These are phyloP conservation scores for Tanypteryx hageni DNA, from an alignment of 2,888 invertebrate genomes.

Conservation along the genomic window DNA sequence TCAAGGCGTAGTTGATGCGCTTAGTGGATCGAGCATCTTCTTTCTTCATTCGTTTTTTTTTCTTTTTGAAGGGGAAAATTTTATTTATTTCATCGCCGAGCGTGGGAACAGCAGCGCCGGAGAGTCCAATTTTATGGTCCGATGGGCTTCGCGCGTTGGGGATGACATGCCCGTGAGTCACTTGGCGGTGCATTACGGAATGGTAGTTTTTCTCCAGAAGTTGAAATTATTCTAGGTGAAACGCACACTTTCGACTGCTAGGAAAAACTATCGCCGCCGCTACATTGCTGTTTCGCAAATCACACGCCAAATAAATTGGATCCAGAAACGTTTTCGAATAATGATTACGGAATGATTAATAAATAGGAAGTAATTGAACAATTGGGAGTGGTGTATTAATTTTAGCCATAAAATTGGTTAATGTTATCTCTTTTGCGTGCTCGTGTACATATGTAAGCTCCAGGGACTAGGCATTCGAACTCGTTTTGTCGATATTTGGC, in stretches of 20 bases:
- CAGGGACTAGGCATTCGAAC: too few relatives aligned
- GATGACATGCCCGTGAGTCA: slow-evolving; percentile 38
- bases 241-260: not conserved
- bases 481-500: too few relatives aligned
- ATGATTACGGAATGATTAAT: not conserved
- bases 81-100: not conserved
- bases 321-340: not conserved
- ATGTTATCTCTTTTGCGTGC: too few relatives aligned
- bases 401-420: too few relatives aligned
- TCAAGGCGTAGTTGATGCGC: not conserved
- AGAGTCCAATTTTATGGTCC: slow-evolving; percentile 41
- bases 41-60: not conserved
- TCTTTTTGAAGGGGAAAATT: not conserved
- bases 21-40: slow-evolving; percentile 9
- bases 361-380: not conserved
- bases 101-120: not conserved
- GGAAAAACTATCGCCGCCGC: not conserved
- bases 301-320: slow-evolving; percentile 20
- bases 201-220: not conserved
- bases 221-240: slow-evolving; percentile 38
- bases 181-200: slow-evolving; percentile 40
- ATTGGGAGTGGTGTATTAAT: too few relatives aligned
- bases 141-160: slow-evolving; percentile 32
- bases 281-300: slow-evolving; percentile 20
- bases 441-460: too few relatives aligned